Evolutionary conservation across 1,140 invertebrate species (phyloP), one percentile per base, ranked within the genome.

Genomic region (Phymorhynchus buccinoides): DNA sequence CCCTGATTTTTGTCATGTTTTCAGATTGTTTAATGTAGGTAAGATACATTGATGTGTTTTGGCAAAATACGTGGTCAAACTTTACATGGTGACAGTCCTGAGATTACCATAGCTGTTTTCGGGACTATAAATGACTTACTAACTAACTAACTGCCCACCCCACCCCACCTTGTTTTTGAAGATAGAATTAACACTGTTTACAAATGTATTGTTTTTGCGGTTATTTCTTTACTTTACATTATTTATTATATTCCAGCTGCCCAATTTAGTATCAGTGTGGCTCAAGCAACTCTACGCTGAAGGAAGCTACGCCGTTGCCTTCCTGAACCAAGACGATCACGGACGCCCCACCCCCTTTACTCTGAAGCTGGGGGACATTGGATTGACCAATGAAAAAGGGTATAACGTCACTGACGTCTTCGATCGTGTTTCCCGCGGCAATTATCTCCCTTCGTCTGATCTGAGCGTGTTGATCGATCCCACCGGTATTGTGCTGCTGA

Each of bases 401-500:
- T 98, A 98, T 92, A 94, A 95, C 93, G 96, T 98, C 73, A 96
- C 97, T 93, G 97, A 91, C 80, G 86, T 90, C n/a, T 92, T 93
- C 86, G 87, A 88, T 32, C 87, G 86, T 16, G 87, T 87, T 56
- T 41, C 73, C 32, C 87, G 90, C 89, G 97, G 96, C 73, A 95
- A 96, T 80, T 93, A 97, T 52, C 96, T 95, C 37, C 96, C 97
- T 0, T 95, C 96, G 91, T 97, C 97, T 32, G 96, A 97, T 92
- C 97, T 99, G 88, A 97, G 97, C 94, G 96, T 98, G 37, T 96
- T 97, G 95, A 97, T 99, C 3, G 98, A 98, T 94, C 97, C 97
- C 88, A 97, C 97, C 92, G 97, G 97, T 86, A 90, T 91, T n/a
- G 88, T 80, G 27, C 78, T 80, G 32, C 35, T 77, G 7, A 77